Percentiles rank a stretch among this genome's conserved stretches.
These are phyloP conservation scores for Ariopsis seemanni DNA, from an alignment of 2,113 vertebrate genomes.

Conservation along the genomic window DNA sequence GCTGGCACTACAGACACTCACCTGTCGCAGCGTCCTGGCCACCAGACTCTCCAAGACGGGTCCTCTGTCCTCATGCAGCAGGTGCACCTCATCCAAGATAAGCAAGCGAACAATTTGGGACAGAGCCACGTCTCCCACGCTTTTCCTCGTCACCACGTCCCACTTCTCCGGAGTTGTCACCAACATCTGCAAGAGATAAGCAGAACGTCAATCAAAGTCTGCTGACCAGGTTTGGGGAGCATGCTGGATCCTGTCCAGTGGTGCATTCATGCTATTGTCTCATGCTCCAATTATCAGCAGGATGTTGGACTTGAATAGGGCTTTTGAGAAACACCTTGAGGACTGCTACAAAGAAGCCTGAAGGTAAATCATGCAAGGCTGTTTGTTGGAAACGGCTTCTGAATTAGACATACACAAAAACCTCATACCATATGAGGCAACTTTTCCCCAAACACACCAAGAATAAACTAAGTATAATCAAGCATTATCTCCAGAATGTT, in stretches of 20 bases:
- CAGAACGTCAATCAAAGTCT: not conserved
- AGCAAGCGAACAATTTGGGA: slow-evolving; percentile 93
- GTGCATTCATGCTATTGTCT: not conserved
- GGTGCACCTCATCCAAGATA: slow-evolving; percentile 96
- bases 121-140: slow-evolving; percentile 93
- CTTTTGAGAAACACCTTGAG: not conserved
- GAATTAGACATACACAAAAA: not conserved
- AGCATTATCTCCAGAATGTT: not conserved
- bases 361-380: not conserved
- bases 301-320: not conserved
- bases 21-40: slow-evolving; percentile 93
- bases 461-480: not conserved
- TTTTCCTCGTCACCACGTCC: slow-evolving; percentile 98
- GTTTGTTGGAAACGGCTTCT: not conserved
- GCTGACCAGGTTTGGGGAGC: not conserved
- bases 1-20: slow-evolving; percentile 58
- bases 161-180: slow-evolving; percentile 99
- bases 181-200: slow-evolving; percentile 80
- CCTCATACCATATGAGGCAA: not conserved
- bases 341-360: not conserved
- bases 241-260: not conserved
- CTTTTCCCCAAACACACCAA: not conserved
- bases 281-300: not conserved
- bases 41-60: slow-evolving; percentile 98
- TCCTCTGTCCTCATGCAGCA: slow-evolving; percentile 95